Evolutionary conservation across 2,113 vertebrate species (phyloP), one percentile per base, ranked within the genome.

Genomic region (Oophaga pumilio): DNA sequence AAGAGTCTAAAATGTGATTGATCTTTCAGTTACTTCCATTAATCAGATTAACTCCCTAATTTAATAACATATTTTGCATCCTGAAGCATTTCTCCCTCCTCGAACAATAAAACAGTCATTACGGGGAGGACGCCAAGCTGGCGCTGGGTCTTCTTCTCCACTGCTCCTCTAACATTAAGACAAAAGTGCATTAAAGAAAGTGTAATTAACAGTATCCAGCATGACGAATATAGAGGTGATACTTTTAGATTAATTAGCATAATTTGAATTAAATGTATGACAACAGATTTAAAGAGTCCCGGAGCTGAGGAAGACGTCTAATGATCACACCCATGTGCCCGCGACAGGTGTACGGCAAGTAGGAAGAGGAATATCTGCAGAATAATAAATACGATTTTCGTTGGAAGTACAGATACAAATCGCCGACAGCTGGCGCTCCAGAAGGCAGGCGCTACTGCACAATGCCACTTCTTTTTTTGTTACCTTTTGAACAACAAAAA

Each of bases 371-470:
- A 28, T 59, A 95, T 93, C 94, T 95, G 93, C 95, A 95, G 94
- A 90, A 92, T 90, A 80, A 91, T 93, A 89, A 91, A 93, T 92
- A 91, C 93, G 93, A 93, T 93, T 94, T 92, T 93, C 4, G 28
- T 92, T 77, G 91, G 92, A 90, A 91, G 90, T 91, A 94, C 52
- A 85, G 95, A 96, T 95, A 97, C 92, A 94, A 96, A 97, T 96
- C 92, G 92, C 90, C 89, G 95, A 92, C 96, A 97, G 94, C 94
- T 97, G 96, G 90, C 92, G 96, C 94, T 91, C 90, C 90, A 92
- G 91, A 93, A 94, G 90, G 89, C 91, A 89, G 89, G 91, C 90
- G 84, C 90, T 90, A 92, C 87, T 91, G 92, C 90, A 76, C 89
- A 90, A 93, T 92, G 89, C 90, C 85, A 91, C 90, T 87, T 49